Evolutionary conservation across 2,797 vertebrate species (phyloP), one percentile per base, ranked within the genome.

Genomic region (Sitta carolinensis): DNA sequence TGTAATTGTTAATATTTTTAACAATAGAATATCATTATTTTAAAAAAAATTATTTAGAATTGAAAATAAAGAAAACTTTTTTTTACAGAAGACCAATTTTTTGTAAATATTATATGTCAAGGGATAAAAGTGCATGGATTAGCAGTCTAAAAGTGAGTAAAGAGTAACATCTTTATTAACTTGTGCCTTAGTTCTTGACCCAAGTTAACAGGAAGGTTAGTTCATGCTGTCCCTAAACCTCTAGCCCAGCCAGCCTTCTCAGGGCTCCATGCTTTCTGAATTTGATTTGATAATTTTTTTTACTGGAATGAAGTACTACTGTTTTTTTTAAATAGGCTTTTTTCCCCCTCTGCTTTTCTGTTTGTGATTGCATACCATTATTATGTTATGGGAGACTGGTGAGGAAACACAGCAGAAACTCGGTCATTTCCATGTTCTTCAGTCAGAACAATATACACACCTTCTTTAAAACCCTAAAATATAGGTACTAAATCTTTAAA

Each of bases 301-400:
- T 63, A 36, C 20, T 40, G 14, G 8, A 16, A 50, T 0, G 13
- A 69, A 69, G 5, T 54, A 48, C 3, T 58, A 40, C 0, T 38
- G 5, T 27, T 69, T 79, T 69, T 79, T 8, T 82, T 59, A 58
- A 89, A 32, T 18, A 34, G 3, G 3, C 10, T 14, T 34, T 36
- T 67, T 90, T 58, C 50, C 10, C 30, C 26, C 3, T 62, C n/a
- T 7, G 1, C 40, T 63, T 62, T 43, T 55, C 2, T 2, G 0
- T 75, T 78, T 78, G 16, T 26, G 59, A 42, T n/a, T 74, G 22
- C 3, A 5, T 45, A 32, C 29, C 8, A 10, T 70, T 70, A 6
- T n/a, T 29, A 45, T 1, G 0, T n/a, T 77, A 29, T 13, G 42
- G 22, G 50, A 0, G 0, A 30, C 0, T 27, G 20, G 34, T 68